phyloP scores from a whole-genome alignment of 2,113 vertebrate species.

The Sarotherodon lohbergeri region DNA sequence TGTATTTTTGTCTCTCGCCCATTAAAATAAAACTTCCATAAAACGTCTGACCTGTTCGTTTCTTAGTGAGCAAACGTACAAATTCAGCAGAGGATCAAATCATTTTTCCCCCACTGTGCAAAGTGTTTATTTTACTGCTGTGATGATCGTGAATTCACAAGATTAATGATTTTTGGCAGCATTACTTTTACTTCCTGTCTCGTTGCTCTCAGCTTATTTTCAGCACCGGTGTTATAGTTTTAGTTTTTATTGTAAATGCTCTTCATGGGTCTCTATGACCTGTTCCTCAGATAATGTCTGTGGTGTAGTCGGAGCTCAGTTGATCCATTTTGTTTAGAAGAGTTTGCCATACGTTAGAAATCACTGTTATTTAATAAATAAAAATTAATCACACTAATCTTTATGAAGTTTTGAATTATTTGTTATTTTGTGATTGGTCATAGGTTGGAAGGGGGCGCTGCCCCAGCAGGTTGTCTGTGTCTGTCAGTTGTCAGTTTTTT shows the following conservation, averaged over 20 bases:
- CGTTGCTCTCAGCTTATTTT: not conserved
- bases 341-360: not conserved
- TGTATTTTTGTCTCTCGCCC: fast-evolving
- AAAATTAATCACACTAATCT: not conserved
- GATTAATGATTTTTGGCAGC: not conserved
- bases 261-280: not conserved
- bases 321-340: not conserved
- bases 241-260: not conserved
- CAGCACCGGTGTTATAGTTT: not conserved
- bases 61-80: not conserved
- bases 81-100: not conserved
- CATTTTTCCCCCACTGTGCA: not conserved
- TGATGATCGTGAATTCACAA: not conserved
- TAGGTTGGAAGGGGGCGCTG: not conserved
- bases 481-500: not conserved
- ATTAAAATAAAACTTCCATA: not conserved
- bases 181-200: not conserved
- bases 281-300: not conserved
- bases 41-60: not conserved
- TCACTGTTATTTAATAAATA: not conserved
- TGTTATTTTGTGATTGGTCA: not conserved
- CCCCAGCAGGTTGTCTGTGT: not conserved
- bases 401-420: not conserved
- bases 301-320: not conserved
- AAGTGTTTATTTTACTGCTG: not conserved